These are phyloP conservation scores for Periophthalmodon schlosseri DNA, from an alignment of 2,113 vertebrate genomes.

Conservation along the genomic window DNA sequence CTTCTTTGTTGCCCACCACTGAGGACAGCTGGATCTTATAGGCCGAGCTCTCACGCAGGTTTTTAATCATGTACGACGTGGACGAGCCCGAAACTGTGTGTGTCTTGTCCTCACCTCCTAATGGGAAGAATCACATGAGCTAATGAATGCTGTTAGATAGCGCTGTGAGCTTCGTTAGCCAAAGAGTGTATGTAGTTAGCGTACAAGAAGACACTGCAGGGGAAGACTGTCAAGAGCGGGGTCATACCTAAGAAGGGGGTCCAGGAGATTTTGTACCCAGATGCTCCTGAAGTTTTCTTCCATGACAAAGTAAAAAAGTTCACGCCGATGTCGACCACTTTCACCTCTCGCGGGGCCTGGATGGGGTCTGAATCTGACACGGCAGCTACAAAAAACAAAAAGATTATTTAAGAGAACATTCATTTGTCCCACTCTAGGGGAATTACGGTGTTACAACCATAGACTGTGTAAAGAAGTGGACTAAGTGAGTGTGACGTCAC, in stretches of 20 bases:
- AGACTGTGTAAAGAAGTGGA: too few species aligned
- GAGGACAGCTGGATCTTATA: slow-evolving; percentile 83
- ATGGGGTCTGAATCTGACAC: slow-evolving; percentile 68
- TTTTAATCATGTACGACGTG: slow-evolving; percentile 70
- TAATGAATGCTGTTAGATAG: slow-evolving; percentile 15
- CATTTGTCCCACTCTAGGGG: too few species aligned
- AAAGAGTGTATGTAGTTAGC: not conserved
- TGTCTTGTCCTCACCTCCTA: slow-evolving; percentile 80
- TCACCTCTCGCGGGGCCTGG: slow-evolving; percentile 75
- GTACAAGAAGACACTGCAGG: not conserved
- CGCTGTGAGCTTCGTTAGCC: not conserved
- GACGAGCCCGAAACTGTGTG: slow-evolving; percentile 65
- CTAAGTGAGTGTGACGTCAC: too few species aligned
- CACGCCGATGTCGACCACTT: slow-evolving; percentile 73
- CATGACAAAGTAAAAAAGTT: slow-evolving; percentile 81
- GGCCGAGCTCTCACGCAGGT: slow-evolving; percentile 76
- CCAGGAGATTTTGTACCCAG: slow-evolving; percentile 85
- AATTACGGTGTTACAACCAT: too few species aligned
- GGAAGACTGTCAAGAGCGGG: not conserved
- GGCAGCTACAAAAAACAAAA: slow-evolving; percentile 46
- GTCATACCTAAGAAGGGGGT: slow-evolving; percentile 74
- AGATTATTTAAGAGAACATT: not conserved
- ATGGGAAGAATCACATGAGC: slow-evolving; percentile 13
- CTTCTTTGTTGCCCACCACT: slow-evolving; percentile 67
- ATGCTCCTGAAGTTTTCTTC: slow-evolving; percentile 76